A percentile compares a stretch with the other conserved stretches of the same genome.
Evolutionary conservation across 2,797 vertebrate genomes (phyloP).

Genomic region (Microctenopoma steveboyesi): DNA sequence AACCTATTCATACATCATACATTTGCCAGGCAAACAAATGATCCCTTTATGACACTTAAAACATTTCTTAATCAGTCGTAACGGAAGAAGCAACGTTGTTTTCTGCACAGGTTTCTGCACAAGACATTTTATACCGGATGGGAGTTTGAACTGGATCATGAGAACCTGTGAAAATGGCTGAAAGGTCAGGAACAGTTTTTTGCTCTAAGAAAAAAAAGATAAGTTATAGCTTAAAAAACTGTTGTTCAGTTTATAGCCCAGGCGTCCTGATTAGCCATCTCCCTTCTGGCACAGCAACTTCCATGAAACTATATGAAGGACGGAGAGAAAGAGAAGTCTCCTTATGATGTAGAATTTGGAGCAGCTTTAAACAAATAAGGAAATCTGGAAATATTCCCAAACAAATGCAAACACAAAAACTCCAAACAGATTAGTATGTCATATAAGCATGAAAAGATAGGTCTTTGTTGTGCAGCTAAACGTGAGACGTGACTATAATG

Average conservation of each 20-base stretch:
- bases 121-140: too few relatives aligned
- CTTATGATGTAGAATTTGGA: constrained; percentile 55
- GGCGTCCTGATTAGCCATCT: constrained; percentile 11
- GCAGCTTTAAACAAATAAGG: constrained; percentile 65
- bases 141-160: too few relatives aligned
- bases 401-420: constrained; percentile 21
- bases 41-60: too few relatives aligned
- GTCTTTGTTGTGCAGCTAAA: constrained; percentile 18
- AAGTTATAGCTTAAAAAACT: background rate
- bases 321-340: constrained; percentile 1
- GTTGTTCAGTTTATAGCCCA: constrained; percentile 4
- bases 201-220: constrained; percentile 14
- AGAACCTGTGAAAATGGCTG: background rate
- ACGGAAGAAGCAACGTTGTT: too few relatives aligned
- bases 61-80: too few relatives aligned
- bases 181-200: constrained; percentile 34
- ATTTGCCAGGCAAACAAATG: constrained; percentile 5
- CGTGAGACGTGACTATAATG: background rate
- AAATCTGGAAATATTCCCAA: constrained; percentile 52
- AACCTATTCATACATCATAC: constrained; percentile 7
- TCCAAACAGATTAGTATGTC: constrained; percentile 28
- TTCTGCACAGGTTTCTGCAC: too few relatives aligned
- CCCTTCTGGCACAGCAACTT: constrained; percentile 4
- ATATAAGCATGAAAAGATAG: constrained; percentile 13
- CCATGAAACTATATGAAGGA: constrained; percentile 6